Evolutionary conservation across 2,113 vertebrate species (phyloP).

Genomic region (Corydoras sp.): DNA sequence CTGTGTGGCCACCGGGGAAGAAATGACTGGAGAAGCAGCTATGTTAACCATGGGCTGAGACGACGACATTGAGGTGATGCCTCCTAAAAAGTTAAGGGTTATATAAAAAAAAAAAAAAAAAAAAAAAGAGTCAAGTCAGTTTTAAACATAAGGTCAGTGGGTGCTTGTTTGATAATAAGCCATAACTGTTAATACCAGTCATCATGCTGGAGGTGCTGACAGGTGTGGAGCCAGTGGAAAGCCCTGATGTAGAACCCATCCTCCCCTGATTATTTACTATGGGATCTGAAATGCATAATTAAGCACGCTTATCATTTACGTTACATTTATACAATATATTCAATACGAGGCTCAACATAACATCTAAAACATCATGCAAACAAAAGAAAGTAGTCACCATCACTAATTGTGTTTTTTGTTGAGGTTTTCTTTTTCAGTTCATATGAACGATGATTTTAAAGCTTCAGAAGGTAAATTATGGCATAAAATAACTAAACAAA

Average conservation of each 20-base stretch:
- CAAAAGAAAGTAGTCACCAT: background rate
- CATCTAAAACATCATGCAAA: background rate
- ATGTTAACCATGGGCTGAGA: slow-evolving; percentile 54
- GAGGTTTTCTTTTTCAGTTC: too few species aligned
- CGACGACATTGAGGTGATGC: slow-evolving; percentile 54
- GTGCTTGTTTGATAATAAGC: background rate
- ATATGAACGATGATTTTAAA: too few species aligned
- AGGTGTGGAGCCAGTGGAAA: slow-evolving; percentile 52
- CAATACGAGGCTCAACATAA: background rate
- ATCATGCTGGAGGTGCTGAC: slow-evolving; percentile 62
- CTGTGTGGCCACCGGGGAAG: slow-evolving; percentile 53
- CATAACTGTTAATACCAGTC: slow-evolving; percentile 47
- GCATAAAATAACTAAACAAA: too few species aligned
- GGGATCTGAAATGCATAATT: slow-evolving; percentile 45
- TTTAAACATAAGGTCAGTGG: background rate
- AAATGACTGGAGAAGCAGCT: slow-evolving; percentile 57
- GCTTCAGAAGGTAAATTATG: too few species aligned
- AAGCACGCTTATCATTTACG: background rate
- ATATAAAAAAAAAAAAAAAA: background rate
- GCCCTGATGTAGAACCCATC: slow-evolving; percentile 48
- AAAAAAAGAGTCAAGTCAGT: background rate
- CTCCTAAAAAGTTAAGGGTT: slow-evolving; percentile 35
- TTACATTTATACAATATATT: background rate
- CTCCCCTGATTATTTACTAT: slow-evolving; percentile 60
- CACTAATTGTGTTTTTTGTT: too few species aligned